Evolutionary conservation across 2,888 invertebrate genomes (phyloP), one percentile per base, ranked within the genome.

Genomic region (Leucania comma): DNA sequence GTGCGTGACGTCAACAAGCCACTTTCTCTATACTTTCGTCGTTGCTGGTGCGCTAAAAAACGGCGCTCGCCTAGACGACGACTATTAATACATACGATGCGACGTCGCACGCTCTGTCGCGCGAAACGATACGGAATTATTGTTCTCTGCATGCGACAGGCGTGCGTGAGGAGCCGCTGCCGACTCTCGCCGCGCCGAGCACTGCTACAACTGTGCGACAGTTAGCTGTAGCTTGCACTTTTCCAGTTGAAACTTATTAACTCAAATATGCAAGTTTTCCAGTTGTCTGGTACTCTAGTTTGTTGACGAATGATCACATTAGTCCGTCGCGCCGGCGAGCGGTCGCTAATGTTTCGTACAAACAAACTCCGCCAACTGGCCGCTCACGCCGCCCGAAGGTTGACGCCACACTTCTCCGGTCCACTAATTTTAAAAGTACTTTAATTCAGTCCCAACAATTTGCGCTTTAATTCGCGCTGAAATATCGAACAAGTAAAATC

Each of bases 21-120:
- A 96, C 96, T 96, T 96, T 96, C 96, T 94, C 96, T 92, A 93
- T 94, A 96, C 96, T 96, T 96, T 96, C 96, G 95, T 95, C 95
- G 95, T 89, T 91, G 93, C 89, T 92, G 89, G 90, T 91, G 94
- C 92, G 93, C 95, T 95, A 95, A 95, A 96, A 95, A 95, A 94
- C 91, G 75, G 84, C 90, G 89, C 92, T 90, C 91, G 90, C 91
- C 91, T 93, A 93, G 94, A 91, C 93, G 89, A 87, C 90, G 89
- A 90, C 93, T 93, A 92, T 93, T 92, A 93, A 94, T 93, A 96
- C 90, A 90, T 89, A 91, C 93, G 93, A 91, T 89, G 91, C 91
- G 92, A 92, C 91, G 90, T 90, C 90, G 92, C 91, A 91, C 90
- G 93, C 92, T 92, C 91, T 91, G 93, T 90, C 92, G 93, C 92